phyloP scores from a whole-genome alignment of 2,113 vertebrate genomes.

The Seriola aureovittata region DNA sequence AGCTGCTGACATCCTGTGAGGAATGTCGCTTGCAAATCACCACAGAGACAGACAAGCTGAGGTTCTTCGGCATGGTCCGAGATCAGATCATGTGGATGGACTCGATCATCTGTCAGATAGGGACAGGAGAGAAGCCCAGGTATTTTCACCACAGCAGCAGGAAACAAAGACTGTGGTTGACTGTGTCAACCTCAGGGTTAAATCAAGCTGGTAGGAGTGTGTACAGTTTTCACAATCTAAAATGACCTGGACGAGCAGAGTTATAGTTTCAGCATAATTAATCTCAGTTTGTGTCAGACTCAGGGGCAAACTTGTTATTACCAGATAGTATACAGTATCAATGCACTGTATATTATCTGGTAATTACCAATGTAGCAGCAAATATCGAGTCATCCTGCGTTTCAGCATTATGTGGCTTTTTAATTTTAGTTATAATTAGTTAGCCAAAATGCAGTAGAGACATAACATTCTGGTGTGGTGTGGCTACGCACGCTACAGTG shows the following conservation, averaged over 20 bases:
- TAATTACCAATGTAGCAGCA: neutral
- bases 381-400: no score
- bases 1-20: constrained; percentile 92
- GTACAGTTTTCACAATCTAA: neutral
- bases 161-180: neutral
- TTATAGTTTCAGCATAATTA: neutral
- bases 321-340: neutral
- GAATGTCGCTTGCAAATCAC: constrained; percentile 94
- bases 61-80: constrained; percentile 89
- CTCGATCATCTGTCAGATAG: constrained; percentile 91
- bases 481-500: neutral
- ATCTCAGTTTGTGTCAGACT: neutral
- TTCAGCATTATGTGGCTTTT: neutral
- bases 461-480: neutral
- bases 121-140: constrained; percentile 93
- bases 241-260: neutral
- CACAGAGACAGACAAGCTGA: constrained; percentile 91
- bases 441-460: neutral
- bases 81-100: constrained; percentile 97
- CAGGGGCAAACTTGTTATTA: neutral
- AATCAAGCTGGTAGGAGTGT: neutral
- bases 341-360: no score
- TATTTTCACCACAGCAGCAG: constrained; percentile 57
- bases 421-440: no score
- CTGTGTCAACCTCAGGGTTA: neutral